Evolutionary conservation across 2,113 vertebrate genomes (phyloP), one percentile per base, ranked within the genome.

Genomic region (Eclectus roratus): DNA sequence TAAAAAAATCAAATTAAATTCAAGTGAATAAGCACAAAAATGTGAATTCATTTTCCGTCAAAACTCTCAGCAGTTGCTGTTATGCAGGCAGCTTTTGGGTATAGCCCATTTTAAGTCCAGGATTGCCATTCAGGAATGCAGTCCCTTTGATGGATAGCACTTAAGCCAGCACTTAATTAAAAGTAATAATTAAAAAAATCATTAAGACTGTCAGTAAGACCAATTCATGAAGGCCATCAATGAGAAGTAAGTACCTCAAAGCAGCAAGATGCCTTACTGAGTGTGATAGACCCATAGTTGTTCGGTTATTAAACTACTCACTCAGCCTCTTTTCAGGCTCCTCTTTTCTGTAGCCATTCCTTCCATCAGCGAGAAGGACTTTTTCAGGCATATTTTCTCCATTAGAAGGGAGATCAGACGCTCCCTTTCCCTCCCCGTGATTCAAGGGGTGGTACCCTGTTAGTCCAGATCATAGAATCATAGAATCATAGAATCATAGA

Each of bases 111-210:
- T 93, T 80, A 24, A 84, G 37, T 58, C 31, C 58, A 76, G 41
- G 25, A 27, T 3, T 91, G 17, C 15, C 24, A 37, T 60, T 86
- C 55, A 77, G 68, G 11, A 80, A 13, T 68, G 47, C 18, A 52
- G 69, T 47, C 33, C 16, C 39, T 93, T 56, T 80, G 70, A 76
- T 3, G 8, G n/a, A 39, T 63, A 83, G 25, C 25, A 73, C 49
- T 80, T 93, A 91, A 85, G 13, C 6, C 60, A 90, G 43, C 49
- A 84, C 13, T 90, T 68, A 91, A 91, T 96, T 78, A 58, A 84
- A 80, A 88, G n/a, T 46, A 77, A 86, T 80, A 90, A 78, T 88
- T 58, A 24, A 77, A 91, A 85, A 80, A 73, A 10, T 58, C 18
- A 50, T 77, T 73, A 80, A 93, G 58, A 53, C n/a, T 28, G 43